Evolutionary conservation across 1,140 invertebrate genomes (phyloP), one percentile per base, ranked within the genome.

Genomic region (Orchesella cincta): DNA sequence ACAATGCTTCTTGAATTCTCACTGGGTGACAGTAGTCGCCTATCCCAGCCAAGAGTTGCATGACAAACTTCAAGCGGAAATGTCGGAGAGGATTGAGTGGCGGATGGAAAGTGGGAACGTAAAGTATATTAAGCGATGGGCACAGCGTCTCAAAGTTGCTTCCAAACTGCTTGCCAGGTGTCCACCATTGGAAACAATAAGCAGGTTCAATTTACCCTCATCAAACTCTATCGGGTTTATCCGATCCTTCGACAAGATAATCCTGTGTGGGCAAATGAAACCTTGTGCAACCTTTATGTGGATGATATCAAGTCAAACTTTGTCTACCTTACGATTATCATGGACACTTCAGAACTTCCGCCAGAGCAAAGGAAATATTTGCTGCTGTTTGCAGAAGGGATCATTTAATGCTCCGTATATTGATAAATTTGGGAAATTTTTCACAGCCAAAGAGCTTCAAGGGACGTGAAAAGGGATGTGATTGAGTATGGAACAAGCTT

Each of bases 301-400:
- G 77, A 78, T 39, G 77, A 78, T 72, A 75, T 78, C 8, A 67
- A 54, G 18, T 39, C 73, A 0, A 71, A 64, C 57, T 71, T 31
- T 62, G 73, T 52, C 16, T 75, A 70, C 39, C 26, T 75, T 12
- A 78, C 73, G 16, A 46, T 78, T 14, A 16, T 78, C 18, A 71
- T 78, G 77, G 77, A 78, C 33, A 72, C 77, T 12, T 67, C 36
- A 16, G n/a, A 18, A 5, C 67, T 78, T 62, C 16, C 29, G 18
- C 0, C 52, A 0, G 77, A 78, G n/a, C 62, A 78, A 28, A 78
- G 33, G 31, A 78, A 78, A 52, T 78, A 72, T 72, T 57, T 78
- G 26, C 18, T 72, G 1, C 18, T 78, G 23, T 78, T 78, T 39
- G 36, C 46, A 0, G 46, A 74, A 35, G 57, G 34, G n/a, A 52